phyloP scores from a whole-genome alignment of 37 sponge, comb jelly and placozoan species.

The Beroe forskalii region DNA sequence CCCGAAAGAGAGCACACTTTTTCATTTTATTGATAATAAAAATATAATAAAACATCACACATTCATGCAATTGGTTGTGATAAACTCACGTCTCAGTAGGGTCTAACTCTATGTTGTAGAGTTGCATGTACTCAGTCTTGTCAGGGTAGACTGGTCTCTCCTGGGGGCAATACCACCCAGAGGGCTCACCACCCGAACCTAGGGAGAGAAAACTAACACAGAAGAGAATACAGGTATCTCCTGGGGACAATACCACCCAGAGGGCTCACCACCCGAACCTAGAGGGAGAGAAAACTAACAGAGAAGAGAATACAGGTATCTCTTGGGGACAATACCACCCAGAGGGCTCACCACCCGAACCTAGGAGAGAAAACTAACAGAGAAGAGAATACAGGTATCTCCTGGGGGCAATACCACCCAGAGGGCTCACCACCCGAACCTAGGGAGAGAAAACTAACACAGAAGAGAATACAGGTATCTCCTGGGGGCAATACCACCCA shows the following conservation, averaged over 20 bases:
- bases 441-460: not conserved
- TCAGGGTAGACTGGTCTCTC: not conserved
- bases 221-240: not conserved
- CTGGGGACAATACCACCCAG: not conserved
- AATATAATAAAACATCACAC: no score
- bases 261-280: not conserved
- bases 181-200: not conserved
- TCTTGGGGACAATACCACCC: not conserved
- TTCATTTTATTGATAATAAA: no score
- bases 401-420: not conserved
- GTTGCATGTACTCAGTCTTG: not conserved
- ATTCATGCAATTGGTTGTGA: no score
- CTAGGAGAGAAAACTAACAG: not conserved
- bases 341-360: not conserved
- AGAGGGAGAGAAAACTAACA: not conserved
- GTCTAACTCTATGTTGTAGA: slow-evolving; percentile 1
- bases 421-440: not conserved
- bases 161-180: not conserved
- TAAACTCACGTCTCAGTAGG: slow-evolving; percentile 10
- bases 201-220: no score
- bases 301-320: not conserved
- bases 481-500: not conserved
- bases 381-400: not conserved
- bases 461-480: not conserved
- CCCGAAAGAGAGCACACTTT: no score